These are phyloP conservation scores for Phorcus lineatus DNA, from an alignment of 2,888 invertebrate genomes.

Conservation along the genomic window DNA sequence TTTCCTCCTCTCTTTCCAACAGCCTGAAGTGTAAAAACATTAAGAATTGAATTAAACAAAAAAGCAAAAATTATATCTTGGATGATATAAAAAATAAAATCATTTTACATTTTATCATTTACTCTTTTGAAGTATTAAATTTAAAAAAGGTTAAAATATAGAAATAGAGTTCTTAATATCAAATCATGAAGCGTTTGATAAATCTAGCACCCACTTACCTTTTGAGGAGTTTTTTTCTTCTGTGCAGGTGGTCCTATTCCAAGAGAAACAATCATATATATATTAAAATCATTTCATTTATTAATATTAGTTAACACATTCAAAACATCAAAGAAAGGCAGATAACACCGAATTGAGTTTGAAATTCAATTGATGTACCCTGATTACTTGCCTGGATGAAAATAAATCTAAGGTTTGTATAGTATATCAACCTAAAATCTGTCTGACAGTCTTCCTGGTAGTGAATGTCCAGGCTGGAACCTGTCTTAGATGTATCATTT, in stretches of 20 bases:
- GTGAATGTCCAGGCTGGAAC: too few relatives aligned
- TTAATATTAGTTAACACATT: background rate
- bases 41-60: background rate
- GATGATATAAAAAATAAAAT: background rate
- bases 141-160: too few relatives aligned
- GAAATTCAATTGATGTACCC: too few relatives aligned
- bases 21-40: background rate
- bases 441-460: too few relatives aligned
- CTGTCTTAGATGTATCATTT: too few relatives aligned
- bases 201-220: background rate
- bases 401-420: too few relatives aligned
- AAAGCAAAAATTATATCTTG: background rate
- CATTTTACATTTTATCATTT: background rate
- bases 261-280: background rate
- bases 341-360: too few relatives aligned
- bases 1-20: background rate
- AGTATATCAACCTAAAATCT: too few relatives aligned
- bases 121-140: background rate
- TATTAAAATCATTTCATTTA: background rate
- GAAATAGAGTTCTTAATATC: too few relatives aligned
- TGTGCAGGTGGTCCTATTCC: background rate
- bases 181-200: too few relatives aligned
- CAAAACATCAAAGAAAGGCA: too few relatives aligned
- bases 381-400: too few relatives aligned
- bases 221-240: background rate